phyloP scores from a whole-genome alignment of 30 jellyfish, hydroid and myxozoan genomes.

The Aurelia sp. region DNA sequence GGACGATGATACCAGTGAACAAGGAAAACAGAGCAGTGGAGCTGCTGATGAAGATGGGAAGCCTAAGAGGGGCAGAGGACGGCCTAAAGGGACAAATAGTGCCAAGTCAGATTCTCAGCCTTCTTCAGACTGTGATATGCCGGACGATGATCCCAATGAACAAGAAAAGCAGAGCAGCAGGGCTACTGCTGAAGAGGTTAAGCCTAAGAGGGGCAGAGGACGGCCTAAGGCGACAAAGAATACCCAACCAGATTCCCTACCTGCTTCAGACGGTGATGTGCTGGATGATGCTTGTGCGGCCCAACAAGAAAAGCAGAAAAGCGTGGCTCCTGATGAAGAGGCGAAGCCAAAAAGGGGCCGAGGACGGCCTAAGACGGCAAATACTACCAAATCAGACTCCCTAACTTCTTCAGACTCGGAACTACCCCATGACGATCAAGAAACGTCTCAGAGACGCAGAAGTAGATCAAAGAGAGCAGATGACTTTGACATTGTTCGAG shows the following conservation, averaged over 20 bases:
- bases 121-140: too few relatives aligned
- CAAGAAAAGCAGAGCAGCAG: too few relatives aligned
- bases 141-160: too few relatives aligned
- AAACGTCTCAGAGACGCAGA: neutral
- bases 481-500: neutral
- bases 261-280: slow-evolving; percentile 20
- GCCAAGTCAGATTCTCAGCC: too few relatives aligned
- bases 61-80: too few relatives aligned
- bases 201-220: slow-evolving; percentile 61
- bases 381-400: slow-evolving; percentile 11
- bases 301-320: too few relatives aligned
- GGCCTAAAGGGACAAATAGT: too few relatives aligned
- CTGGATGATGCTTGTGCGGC: neutral
- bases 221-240: slow-evolving; percentile 50
- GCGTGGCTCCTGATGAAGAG: too few relatives aligned
- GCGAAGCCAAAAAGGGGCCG: too few relatives aligned
- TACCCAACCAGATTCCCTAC: slow-evolving; percentile 12
- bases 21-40: too few relatives aligned
- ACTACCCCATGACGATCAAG: neutral
- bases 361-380: slow-evolving; percentile 3
- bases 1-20: too few relatives aligned
- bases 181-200: neutral
- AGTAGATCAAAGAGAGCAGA: slow-evolving; percentile 17
- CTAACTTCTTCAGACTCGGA: slow-evolving; percentile 33
- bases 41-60: too few relatives aligned